Conservation (phyloP, 2,797 vertebrate genomes). For the Enteromius viviparus region DNA sequence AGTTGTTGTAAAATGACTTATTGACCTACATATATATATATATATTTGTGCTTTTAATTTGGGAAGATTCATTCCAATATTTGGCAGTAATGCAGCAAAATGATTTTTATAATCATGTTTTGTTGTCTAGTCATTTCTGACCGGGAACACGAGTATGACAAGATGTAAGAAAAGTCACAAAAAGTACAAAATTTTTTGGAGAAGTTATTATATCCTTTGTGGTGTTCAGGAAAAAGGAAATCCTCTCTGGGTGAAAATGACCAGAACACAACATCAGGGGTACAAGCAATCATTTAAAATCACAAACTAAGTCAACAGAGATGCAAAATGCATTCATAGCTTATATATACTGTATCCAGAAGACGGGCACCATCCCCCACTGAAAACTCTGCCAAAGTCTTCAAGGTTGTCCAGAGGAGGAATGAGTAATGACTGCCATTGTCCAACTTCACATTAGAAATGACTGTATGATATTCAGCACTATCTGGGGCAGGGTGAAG, state of each 20-base stretch:
- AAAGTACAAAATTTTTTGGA: not conserved
- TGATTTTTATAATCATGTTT: not conserved
- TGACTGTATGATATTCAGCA: slow-evolving; percentile 53
- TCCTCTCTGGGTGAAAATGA: not conserved
- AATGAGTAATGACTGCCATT: slow-evolving; percentile 58
- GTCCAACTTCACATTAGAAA: slow-evolving; percentile 56
- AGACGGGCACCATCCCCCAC: not conserved
- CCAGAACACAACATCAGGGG: not conserved
- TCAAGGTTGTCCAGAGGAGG: slow-evolving; percentile 54
- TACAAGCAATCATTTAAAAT: slow-evolving; percentile 3
- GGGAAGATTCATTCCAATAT: not conserved
- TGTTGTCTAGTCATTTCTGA: not conserved
- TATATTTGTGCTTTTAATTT: not conserved
- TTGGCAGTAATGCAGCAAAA: not conserved
- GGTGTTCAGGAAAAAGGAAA: not conserved
- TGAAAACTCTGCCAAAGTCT: slow-evolving; percentile 48
- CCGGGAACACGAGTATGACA: not conserved
- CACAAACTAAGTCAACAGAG: not conserved
- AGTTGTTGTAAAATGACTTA: too few relatives aligned
- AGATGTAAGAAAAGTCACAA: not conserved
- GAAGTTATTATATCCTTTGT: not conserved
- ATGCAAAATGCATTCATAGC: not conserved
- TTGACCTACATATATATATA: too few relatives aligned
- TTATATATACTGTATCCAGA: not conserved
- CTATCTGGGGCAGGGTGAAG: slow-evolving; percentile 52